These are phyloP conservation scores for Graphium colonna DNA, from an alignment of 2,888 invertebrate species.

Conservation along the genomic window DNA sequence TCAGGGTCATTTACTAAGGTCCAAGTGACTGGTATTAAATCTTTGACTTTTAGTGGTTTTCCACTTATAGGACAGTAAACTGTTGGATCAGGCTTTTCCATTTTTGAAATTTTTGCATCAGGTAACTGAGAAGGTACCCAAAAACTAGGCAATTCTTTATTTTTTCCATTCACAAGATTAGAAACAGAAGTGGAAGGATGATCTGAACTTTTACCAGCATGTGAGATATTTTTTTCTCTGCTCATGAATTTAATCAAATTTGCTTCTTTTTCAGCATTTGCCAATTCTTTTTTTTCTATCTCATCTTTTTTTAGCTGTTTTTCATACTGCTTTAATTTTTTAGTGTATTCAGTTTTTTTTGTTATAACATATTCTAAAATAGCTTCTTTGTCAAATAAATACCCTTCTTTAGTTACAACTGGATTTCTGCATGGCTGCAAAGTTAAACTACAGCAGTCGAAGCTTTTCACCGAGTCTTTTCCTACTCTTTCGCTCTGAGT, in stretches of 20 bases:
- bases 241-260: constrained; percentile 90
- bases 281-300: constrained; percentile 84
- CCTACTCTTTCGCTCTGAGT: constrained; percentile 92
- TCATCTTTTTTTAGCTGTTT: constrained; percentile 89
- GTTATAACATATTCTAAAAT: constrained; percentile 96
- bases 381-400: constrained; percentile 97
- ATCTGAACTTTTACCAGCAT: constrained; percentile 40
- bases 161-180: constrained; percentile 88
- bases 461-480: constrained; percentile 94
- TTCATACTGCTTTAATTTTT: constrained; percentile 95
- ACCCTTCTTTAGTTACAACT: constrained; percentile 91
- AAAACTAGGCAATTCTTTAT: constrained; percentile 94
- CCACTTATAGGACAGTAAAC: constrained; percentile 75
- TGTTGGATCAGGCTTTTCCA: constrained; percentile 63
- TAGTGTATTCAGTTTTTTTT: constrained; percentile 94
- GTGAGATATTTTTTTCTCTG: constrained; percentile 88
- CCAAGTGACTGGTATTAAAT: constrained; percentile 95
- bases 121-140: constrained; percentile 98
- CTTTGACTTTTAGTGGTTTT: constrained; percentile 92
- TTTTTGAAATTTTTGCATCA: constrained; percentile 84
- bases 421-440: constrained; percentile 97
- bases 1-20: constrained; percentile 93
- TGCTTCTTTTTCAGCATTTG: constrained; percentile 86
- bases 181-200: constrained; percentile 80
- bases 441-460: constrained; percentile 98